A percentile compares a stretch with the other conserved stretches of the same genome.
These are phyloP conservation scores for Ptyas mucosa DNA, from an alignment of 2,113 vertebrate genomes.

Conservation along the genomic window DNA sequence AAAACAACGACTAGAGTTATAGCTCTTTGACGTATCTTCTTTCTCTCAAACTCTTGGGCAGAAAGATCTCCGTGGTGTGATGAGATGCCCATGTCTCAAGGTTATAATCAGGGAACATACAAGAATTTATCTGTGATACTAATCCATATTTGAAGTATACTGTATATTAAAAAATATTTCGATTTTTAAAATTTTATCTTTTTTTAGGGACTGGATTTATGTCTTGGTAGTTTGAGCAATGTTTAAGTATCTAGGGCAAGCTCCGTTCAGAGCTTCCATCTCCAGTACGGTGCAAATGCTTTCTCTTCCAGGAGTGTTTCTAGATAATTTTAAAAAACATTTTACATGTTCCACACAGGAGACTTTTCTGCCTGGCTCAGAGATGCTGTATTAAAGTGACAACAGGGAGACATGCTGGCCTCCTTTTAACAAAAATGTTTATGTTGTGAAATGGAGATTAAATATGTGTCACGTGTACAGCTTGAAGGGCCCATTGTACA, in stretches of 20 bases:
- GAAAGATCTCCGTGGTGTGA: not conserved
- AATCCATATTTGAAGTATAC: slow-evolving; percentile 51
- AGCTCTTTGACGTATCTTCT: not conserved
- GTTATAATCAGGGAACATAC: slow-evolving; percentile 3
- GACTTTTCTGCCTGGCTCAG: not conserved
- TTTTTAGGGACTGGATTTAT: not conserved
- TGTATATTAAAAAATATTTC: not conserved
- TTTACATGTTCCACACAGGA: not conserved
- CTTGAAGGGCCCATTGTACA: not conserved
- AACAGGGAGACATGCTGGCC: not conserved
- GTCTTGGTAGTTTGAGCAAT: not conserved
- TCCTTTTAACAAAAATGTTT: not conserved
- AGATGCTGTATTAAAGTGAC: not conserved
- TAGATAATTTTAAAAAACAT: not conserved
- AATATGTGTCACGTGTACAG: not conserved
- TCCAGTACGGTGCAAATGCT: not conserved
- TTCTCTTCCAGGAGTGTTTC: not conserved
- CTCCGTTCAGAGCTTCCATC: not conserved
- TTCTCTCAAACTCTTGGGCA: not conserved
- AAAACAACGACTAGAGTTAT: not conserved
- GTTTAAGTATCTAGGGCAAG: not conserved
- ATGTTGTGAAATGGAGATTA: not conserved
- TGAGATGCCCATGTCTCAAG: not conserved
- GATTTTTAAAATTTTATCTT: not conserved
- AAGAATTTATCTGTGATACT: slow-evolving; percentile 52